These are phyloP conservation scores for Emys orbicularis DNA, from an alignment of 2,797 vertebrate species.

Conservation along the genomic window DNA sequence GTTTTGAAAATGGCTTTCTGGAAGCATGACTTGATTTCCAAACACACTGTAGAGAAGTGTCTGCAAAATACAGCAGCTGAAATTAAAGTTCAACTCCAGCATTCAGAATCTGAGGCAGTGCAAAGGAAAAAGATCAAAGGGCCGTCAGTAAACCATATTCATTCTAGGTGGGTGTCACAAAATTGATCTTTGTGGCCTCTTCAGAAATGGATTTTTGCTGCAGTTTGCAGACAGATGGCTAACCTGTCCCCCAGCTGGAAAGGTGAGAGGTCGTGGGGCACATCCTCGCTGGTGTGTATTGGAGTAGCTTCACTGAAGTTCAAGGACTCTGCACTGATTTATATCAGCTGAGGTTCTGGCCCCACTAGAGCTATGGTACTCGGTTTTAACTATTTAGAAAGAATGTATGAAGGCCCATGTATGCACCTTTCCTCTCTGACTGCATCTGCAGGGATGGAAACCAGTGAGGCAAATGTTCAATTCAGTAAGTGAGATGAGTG, in stretches of 20 bases:
- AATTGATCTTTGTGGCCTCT: accelerated
- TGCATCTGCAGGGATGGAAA: background rate
- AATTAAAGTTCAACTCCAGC: background rate
- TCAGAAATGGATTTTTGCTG: background rate
- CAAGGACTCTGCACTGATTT: background rate
- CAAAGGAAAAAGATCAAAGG: slow-evolving; percentile 33
- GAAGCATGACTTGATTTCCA: slow-evolving; percentile 38
- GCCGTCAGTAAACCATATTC: background rate
- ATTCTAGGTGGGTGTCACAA: background rate
- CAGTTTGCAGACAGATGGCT: background rate
- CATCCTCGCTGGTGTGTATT: background rate
- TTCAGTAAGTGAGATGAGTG: background rate
- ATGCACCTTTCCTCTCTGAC: background rate
- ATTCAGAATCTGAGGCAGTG: slow-evolving; percentile 17
- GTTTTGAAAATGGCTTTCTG: slow-evolving; percentile 19
- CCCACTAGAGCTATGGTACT: background rate
- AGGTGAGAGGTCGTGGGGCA: background rate
- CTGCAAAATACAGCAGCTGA: background rate
- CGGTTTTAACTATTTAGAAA: background rate
- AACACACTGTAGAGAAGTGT: background rate
- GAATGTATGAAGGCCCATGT: background rate
- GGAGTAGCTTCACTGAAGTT: background rate
- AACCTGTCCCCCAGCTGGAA: background rate
- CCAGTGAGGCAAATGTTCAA: background rate
- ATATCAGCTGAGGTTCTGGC: background rate